A percentile compares a stretch with the other conserved stretches of the same genome.
These are phyloP conservation scores for Corvus hawaiiensis DNA, from an alignment of 2,113 vertebrate species.

Conservation along the genomic window DNA sequence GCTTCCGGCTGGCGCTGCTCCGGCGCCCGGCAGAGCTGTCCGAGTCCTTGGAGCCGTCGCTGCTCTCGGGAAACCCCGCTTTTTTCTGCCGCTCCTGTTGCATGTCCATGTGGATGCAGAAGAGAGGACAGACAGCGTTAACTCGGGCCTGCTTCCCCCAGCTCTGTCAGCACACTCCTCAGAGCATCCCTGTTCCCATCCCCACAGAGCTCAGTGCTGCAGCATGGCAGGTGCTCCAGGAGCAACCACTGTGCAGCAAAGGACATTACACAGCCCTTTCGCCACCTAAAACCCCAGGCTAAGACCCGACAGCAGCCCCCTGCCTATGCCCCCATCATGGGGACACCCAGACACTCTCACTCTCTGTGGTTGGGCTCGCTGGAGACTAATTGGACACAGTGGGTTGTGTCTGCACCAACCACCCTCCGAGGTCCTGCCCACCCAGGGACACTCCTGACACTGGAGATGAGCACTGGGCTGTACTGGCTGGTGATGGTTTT, in stretches of 20 bases:
- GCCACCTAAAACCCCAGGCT: not conserved
- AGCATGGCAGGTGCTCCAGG: rapidly evolving
- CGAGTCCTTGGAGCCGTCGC: slow-evolving; percentile 77
- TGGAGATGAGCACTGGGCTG: not conserved
- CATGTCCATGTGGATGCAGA: not conserved
- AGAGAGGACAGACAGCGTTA: not conserved
- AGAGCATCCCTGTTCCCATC: not conserved
- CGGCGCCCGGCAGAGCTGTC: slow-evolving; percentile 76
- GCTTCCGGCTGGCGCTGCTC: slow-evolving; percentile 70
- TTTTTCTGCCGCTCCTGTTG: slow-evolving; percentile 82
- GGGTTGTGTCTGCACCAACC: not conserved
- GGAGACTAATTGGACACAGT: not conserved
- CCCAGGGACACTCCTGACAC: rapidly evolving
- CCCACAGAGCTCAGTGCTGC: not conserved
- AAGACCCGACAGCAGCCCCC: not conserved
- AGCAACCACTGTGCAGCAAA: not conserved
- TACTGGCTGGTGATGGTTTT: not conserved
- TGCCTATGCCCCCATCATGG: not conserved
- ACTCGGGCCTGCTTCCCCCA: rapidly evolving
- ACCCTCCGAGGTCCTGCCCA: not conserved
- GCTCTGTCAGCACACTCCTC: not conserved
- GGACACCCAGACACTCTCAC: rapidly evolving
- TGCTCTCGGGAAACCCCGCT: slow-evolving; percentile 83
- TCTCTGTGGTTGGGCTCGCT: not conserved
- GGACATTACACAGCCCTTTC: not conserved